Percentiles rank a stretch among this genome's conserved stretches.
Conservation (phyloP, 2,888 invertebrate genomes). For the Volucella inflata region DNA sequence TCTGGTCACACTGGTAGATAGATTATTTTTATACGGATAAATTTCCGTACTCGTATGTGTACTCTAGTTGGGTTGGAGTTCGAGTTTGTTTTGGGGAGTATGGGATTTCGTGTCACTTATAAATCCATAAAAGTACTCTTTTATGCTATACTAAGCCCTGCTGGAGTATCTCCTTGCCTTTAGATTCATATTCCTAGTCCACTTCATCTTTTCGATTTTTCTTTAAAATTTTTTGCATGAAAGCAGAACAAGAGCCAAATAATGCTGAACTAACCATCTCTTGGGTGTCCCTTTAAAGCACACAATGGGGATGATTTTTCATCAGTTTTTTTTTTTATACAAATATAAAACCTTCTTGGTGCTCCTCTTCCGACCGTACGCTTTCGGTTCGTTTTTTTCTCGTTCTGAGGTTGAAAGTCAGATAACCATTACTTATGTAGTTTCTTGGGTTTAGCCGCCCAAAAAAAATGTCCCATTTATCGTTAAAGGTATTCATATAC, state of each 20-base stretch:
- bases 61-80: background rate
- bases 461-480: slow-evolving; percentile 50
- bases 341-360: background rate
- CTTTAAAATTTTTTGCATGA: background rate
- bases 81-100: slow-evolving; percentile 8
- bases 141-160: slow-evolving; percentile 23
- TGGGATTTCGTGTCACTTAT: slow-evolving; percentile 47
- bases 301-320: slow-evolving; percentile 62
- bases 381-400: background rate
- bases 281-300: slow-evolving; percentile 46
- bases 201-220: slow-evolving; percentile 12
- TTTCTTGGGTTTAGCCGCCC: slow-evolving; percentile 56
- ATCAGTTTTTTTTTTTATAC: slow-evolving; percentile 47
- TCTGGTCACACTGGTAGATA: background rate
- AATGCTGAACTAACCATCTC: slow-evolving; percentile 41
- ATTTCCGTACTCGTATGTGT: background rate
- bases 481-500: slow-evolving; percentile 7
- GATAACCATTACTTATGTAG: slow-evolving; percentile 52
- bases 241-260: slow-evolving; percentile 1
- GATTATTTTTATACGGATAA: background rate
- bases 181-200: slow-evolving; percentile 10
- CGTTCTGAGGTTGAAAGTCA: slow-evolving; percentile 40
- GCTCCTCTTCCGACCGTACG: background rate
- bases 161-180: background rate
- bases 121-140: slow-evolving; percentile 62